phyloP scores from a whole-genome alignment of 2,888 invertebrate species.

The Enchytraeus crypticus region DNA sequence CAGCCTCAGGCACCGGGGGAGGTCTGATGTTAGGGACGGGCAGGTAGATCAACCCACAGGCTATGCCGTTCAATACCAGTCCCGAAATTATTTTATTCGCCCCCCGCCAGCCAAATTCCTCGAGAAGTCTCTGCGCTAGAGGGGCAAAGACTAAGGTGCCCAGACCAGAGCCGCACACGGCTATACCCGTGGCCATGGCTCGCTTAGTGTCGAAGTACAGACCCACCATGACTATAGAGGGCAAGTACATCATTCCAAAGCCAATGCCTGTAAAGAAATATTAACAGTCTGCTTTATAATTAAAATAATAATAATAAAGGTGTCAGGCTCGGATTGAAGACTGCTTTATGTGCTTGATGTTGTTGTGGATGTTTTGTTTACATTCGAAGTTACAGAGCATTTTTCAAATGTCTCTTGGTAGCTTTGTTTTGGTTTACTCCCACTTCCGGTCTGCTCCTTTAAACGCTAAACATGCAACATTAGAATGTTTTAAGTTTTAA shows the following conservation, averaged over 20 bases:
- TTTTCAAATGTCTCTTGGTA: no score
- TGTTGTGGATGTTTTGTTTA: no score
- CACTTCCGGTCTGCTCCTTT: no score
- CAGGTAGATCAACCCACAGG: slow-evolving; percentile 72
- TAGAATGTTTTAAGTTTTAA: no score
- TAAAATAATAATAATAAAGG: background rate
- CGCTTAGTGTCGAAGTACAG: slow-evolving; percentile 95
- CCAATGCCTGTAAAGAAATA: slow-evolving; percentile 64
- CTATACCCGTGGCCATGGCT: slow-evolving; percentile 87
- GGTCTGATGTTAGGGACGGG: slow-evolving; percentile 57
- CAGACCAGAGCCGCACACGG: slow-evolving; percentile 91
- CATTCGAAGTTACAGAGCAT: no score
- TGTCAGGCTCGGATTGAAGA: no score
- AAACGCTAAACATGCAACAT: no score
- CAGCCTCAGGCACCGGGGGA: no score
- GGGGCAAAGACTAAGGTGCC: slow-evolving; percentile 81
- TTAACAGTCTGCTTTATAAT: background rate
- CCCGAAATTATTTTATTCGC: slow-evolving; percentile 72
- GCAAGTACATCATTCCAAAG: slow-evolving; percentile 87
- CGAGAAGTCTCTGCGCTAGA: slow-evolving; percentile 61
- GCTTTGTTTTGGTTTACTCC: no score
- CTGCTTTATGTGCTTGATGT: no score
- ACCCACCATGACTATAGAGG: slow-evolving; percentile 86
- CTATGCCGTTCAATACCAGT: slow-evolving; percentile 64
- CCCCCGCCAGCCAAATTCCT: slow-evolving; percentile 63